Evolutionary conservation across 2,113 vertebrate species (phyloP), one percentile per base, ranked within the genome.

Genomic region (Tichodroma muraria): DNA sequence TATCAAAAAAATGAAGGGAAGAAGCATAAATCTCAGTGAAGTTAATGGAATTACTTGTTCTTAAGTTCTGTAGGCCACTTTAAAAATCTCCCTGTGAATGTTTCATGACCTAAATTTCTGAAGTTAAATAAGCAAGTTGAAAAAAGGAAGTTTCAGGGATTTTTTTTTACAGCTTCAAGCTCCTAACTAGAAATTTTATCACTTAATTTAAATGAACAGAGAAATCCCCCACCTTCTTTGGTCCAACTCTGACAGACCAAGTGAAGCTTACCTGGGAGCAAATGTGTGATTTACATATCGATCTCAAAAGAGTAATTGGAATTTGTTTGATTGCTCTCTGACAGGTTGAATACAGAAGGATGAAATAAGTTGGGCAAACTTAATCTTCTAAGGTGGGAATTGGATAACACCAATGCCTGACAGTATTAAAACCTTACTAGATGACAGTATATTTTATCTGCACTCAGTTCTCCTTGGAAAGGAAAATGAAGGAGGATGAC

Each of bases 1-100:
- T 40, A 54, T 14, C 0, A 1, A 47, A 37, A 77, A 47, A 65
- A 63, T 1, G 1, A 50, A 56, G n/a, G 13, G 6, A 60, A 69
- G 45, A 65, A 61, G 2, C 5, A 47, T 13, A 40, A 47, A 61
- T 75, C 25, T 75, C 13, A 35, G 9, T 78, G 69, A 89, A 80
- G 30, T 50, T 18, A 52, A 15, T 73, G 23, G 35, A 30, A 57
- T 42, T 78, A 37, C 19, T 71, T 68, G 18, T 6, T 7, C 24
- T 18, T 60, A n/a, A 79, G 0, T 24, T 80, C 66, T 66, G 21
- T 40, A 11, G 15, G 6, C 6, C 23, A 7, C 21, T 77, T 83
- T 9, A 71, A 79, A 53, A 76, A 60, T 68, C 8, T 54, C 8
- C 4, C 38, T n/a, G 13, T 69, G 25, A 71, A 56, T 53, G 47